A percentile compares a stretch with the other conserved stretches of the same genome.
Conservation (phyloP, 2,797 vertebrate species). For the Setipinna tenuifilis region DNA sequence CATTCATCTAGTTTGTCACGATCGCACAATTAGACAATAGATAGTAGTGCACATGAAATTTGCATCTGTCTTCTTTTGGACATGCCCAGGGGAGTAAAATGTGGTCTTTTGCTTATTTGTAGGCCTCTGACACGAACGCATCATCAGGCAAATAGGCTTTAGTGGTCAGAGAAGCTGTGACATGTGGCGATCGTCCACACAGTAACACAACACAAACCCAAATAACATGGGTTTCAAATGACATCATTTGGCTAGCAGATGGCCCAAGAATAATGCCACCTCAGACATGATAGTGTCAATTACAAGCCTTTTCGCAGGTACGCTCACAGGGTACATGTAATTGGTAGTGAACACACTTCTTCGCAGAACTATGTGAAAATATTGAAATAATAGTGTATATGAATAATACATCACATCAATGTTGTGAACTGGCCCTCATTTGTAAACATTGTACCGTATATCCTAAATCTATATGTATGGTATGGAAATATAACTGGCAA, state of each 20-base stretch:
- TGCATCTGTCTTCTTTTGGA: conserved; percentile 3
- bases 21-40: background rate
- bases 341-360: background rate
- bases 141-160: background rate
- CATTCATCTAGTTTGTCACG: background rate
- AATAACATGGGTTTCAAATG: conserved; percentile 59
- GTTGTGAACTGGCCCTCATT: too few relatives aligned
- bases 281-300: conserved; percentile 28
- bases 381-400: too few relatives aligned
- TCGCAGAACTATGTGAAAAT: background rate
- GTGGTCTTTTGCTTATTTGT: background rate
- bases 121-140: background rate
- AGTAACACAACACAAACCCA: conserved; percentile 5
- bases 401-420: too few relatives aligned
- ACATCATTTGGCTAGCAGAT: conserved; percentile 51
- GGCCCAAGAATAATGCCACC: background rate
- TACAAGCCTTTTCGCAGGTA: conserved; percentile 29
- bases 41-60: background rate
- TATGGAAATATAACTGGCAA: too few relatives aligned
- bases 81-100: background rate
- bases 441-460: too few relatives aligned
- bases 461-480: too few relatives aligned
- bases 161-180: background rate
- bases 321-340: conserved; percentile 25
- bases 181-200: background rate